Evolutionary conservation across 2,797 vertebrate species (phyloP).

Genomic region (Eulemur rubriventer): DNA sequence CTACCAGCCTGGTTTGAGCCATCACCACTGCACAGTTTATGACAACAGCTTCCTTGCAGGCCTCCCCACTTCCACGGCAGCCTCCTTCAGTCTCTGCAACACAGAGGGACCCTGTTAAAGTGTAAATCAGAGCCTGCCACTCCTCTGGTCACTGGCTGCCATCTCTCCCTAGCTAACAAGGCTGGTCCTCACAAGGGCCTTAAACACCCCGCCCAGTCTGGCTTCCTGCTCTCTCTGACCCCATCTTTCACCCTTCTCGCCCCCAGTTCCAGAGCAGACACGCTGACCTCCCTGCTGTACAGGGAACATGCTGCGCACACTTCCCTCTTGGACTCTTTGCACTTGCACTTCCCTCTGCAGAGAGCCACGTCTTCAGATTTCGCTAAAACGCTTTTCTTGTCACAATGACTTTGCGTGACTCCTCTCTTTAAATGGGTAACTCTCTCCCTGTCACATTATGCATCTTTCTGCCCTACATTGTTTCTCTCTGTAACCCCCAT

Average conservation of each 20-base stretch:
- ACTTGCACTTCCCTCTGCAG: not conserved
- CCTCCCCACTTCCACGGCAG: rapidly evolving
- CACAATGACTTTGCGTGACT: not conserved
- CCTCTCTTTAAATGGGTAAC: not conserved
- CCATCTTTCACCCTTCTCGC: not conserved
- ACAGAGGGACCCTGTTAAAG: not conserved
- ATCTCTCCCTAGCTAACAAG: not conserved
- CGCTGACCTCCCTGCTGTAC: not conserved
- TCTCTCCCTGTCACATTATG: not conserved
- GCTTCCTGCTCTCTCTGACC: not conserved
- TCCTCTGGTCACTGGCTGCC: not conserved
- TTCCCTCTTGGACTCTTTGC: not conserved
- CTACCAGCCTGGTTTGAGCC: not conserved
- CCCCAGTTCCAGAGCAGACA: not conserved
- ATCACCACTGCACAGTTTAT: not conserved
- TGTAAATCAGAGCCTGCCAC: not conserved
- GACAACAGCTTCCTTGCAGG: not conserved
- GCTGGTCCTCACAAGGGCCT: not conserved
- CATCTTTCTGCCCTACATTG: not conserved
- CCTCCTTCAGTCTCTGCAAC: not conserved
- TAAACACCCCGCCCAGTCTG: not conserved
- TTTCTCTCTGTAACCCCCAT: not conserved
- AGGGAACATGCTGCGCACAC: not conserved
- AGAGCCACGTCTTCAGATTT: not conserved
- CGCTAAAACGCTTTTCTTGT: not conserved